Evolutionary conservation across 2,888 invertebrate species (phyloP).

Genomic region (Escarpia spicata): DNA sequence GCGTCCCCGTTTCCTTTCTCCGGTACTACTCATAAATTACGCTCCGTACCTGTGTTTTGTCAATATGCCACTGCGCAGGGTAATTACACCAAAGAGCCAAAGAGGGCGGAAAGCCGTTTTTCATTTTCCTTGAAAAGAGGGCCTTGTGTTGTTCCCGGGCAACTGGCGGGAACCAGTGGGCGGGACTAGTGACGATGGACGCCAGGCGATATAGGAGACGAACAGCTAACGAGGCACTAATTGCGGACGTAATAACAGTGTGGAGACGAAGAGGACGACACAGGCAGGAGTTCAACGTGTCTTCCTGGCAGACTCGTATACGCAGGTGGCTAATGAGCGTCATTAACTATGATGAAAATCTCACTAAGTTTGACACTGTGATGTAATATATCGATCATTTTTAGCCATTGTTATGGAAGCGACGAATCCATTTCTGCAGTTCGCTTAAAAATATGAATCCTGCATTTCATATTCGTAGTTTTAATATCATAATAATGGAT

Average conservation of each 20-base stretch:
- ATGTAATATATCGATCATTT: not conserved
- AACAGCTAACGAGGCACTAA: not conserved
- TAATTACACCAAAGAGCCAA: not conserved
- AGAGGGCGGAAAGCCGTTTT: not conserved
- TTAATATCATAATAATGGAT: not conserved
- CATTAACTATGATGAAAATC: not conserved
- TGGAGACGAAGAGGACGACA: not conserved
- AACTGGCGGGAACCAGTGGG: not conserved
- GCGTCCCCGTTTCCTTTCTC: not conserved
- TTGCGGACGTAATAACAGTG: not conserved
- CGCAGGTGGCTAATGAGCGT: not conserved
- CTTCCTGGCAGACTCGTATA: not conserved
- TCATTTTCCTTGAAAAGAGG: not conserved
- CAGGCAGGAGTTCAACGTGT: not conserved
- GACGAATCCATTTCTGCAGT: not conserved
- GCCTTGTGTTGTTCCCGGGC: not conserved
- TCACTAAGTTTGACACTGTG: not conserved
- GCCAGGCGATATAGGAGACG: not conserved
- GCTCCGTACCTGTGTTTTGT: not conserved
- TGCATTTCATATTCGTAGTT: not conserved
- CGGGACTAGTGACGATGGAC: not conserved
- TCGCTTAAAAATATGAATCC: not conserved
- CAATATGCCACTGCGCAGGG: not conserved
- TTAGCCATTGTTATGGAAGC: not conserved
- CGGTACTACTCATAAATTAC: not conserved